Base-by-base conservation (phyloP, 2,113 vertebrate species). In the Thalassoma bifasciatum region DNA sequence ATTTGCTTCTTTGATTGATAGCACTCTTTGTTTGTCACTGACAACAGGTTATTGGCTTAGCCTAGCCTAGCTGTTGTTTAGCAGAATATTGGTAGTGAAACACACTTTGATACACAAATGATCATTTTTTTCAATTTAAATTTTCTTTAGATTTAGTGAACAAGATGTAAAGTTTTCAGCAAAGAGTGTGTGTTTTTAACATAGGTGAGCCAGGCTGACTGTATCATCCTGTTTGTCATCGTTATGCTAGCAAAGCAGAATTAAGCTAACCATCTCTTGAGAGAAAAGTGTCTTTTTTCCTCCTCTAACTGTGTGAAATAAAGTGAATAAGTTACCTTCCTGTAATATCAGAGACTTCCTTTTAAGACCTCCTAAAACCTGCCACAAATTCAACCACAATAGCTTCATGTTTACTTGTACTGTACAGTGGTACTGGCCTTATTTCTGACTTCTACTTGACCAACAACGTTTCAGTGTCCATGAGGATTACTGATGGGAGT, bases 391-490 rank as follows among this genome's bases (percentile, higher is more conserved):
- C 53, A 61, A 58, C 53, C 67, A 38, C 7, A 51, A 56, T 37
- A 69, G 63, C 19, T 82, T 77, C 14, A 38, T 61, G 73, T 76
- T 61, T 40, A 69, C 65, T 61, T 54, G 57, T 75, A 82, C 78
- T 89, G 83, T 86, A 83, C 80, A 74, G 52, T 81, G 59, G 76
- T 82, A 85, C 82, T 74, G 75, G 82, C 90, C 84, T 90, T 89
- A 81, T 90, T 79, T 85, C 79, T 80, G 67, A 80, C 76, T 62
- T 36, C 65, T 83, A 88, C 82, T 86, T 80, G 75, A 85, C 66
- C 60, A 52, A 64, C 40, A 77, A 56, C 65, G 67, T 86, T 84
- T 88, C 66, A 63, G 72, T 82, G 82, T 86, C 72, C 63, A 8
- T 38, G 49, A 49, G 56, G 77, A 86, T 85, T 34, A 71, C 46